These are phyloP conservation scores for Lepidochitona cinerea DNA, from an alignment of 2,888 invertebrate genomes.

Conservation along the genomic window DNA sequence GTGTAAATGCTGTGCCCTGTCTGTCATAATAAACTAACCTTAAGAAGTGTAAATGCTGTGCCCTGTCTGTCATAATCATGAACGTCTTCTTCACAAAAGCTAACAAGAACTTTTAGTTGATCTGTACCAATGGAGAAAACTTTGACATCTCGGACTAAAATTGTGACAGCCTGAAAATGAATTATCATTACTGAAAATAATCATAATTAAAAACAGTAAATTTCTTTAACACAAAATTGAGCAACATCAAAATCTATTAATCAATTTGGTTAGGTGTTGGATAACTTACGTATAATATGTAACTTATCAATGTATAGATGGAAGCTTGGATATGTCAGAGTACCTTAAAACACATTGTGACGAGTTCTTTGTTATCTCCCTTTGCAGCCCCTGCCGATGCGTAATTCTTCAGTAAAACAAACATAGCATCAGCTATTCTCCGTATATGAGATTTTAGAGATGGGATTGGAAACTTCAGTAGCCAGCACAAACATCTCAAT, in stretches of 20 bases:
- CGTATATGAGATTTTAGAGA: slow-evolving; percentile 78
- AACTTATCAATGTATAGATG: too few species aligned
- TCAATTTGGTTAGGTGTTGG: slow-evolving; percentile 10
- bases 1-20: too few species aligned
- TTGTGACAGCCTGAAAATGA: slow-evolving; percentile 80
- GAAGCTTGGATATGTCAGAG: too few species aligned
- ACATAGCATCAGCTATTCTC: slow-evolving; percentile 82
- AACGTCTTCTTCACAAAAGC: slow-evolving; percentile 92
- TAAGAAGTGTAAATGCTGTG: slow-evolving; percentile 88
- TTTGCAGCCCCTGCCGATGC: slow-evolving; percentile 87
- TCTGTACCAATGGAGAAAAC: slow-evolving; percentile 80
- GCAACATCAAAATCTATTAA: neutral
- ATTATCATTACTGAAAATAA: neutral
- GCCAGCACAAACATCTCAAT: slow-evolving; percentile 78
- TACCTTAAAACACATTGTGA: slow-evolving; percentile 91
- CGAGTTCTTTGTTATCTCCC: slow-evolving; percentile 90
- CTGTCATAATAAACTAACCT: slow-evolving; percentile 72
- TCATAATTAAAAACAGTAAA: neutral
- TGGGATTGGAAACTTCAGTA: slow-evolving; percentile 79
- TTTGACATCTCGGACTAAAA: slow-evolving; percentile 84
- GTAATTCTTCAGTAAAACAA: slow-evolving; percentile 90
- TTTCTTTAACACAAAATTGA: too few species aligned
- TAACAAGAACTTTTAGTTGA: slow-evolving; percentile 85
- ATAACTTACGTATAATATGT: neutral
- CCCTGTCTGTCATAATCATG: slow-evolving; percentile 87